phyloP scores from a whole-genome alignment of 1,140 invertebrate genomes.

The Hyposmocoma kahamanoa region DNA sequence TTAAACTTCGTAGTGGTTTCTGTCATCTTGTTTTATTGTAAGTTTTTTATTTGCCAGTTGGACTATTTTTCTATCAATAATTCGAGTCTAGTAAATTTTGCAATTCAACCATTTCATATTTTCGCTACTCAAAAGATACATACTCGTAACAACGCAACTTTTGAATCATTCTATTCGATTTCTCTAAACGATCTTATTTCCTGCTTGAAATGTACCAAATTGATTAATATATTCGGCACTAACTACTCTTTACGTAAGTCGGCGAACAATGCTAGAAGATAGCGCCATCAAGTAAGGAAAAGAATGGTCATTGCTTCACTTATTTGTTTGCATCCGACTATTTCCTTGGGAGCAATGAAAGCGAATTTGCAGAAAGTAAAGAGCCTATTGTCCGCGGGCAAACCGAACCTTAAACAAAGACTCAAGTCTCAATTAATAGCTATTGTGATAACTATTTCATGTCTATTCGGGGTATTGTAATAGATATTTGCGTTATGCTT shows the following conservation, averaged over 20 bases:
- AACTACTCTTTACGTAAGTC: not conserved
- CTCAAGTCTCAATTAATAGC: slow-evolving; percentile 18
- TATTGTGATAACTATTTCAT: slow-evolving; percentile 19
- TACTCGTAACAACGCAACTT: too few relatives aligned
- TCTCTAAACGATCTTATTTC: too few relatives aligned
- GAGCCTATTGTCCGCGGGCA: slow-evolving; percentile 31
- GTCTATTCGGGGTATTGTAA: not conserved
- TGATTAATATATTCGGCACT: slow-evolving; percentile 14
- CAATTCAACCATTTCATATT: too few relatives aligned
- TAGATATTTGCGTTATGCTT: not conserved
- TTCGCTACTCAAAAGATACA: too few relatives aligned
- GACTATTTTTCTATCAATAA: too few relatives aligned
- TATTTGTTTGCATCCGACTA: slow-evolving; percentile 46
- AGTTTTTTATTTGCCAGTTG: too few relatives aligned
- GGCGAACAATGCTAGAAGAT: slow-evolving; percentile 61
- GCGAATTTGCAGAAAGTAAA: slow-evolving; percentile 31
- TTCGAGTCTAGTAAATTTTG: too few relatives aligned
- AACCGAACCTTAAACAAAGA: slow-evolving; percentile 9
- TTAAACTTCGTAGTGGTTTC: slow-evolving; percentile 10
- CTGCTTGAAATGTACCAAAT: too few relatives aligned
- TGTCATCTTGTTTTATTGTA: slow-evolving; percentile 32
- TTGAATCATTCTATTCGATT: too few relatives aligned
- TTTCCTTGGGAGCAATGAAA: slow-evolving; percentile 48
- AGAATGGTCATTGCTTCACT: slow-evolving; percentile 60
- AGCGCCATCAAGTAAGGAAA: slow-evolving; percentile 48